Evolutionary conservation across 2,888 invertebrate genomes (phyloP), one percentile per base, ranked within the genome.

Genomic region (Lacanobia wlatinum): DNA sequence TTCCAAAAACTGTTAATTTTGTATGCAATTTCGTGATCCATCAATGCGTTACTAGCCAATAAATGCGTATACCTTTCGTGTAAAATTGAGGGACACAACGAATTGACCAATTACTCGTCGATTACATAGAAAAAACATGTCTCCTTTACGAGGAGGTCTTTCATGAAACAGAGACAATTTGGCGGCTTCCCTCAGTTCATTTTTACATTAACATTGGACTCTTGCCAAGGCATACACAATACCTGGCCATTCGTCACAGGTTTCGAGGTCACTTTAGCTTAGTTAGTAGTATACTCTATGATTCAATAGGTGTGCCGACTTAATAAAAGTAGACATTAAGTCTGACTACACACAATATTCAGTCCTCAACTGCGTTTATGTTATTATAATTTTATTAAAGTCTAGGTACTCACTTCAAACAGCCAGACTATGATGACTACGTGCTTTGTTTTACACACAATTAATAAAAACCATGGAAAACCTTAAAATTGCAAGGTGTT

Each of bases 161-260:
- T 65, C 46, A 74, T 76, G 60, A 67, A 82, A 84, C 82, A 80
- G 80, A 85, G 77, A 85, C 82, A 76, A 84, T 88, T 89, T 88
- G 88, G 88, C 84, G 83, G 80, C 76, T 81, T 87, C 84, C 82
- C 78, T 73, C 73, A 55, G 82, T 83, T 84, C 78, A 87, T 91
- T 92, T 91, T 92, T 89, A 89, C 85, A 86, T 87, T 87, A 88
- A 87, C 86, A 87, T 93, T 95, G 95, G 94, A 89, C 64, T 77
- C 59, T 71, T 90, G 94, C 95, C 95, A 95, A 90, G 69, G 79
- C 70, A 86, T 86, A 89, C 84, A 90, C 90, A 89, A 89, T 91
- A 91, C 90, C 90, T 92, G 89, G 73, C 81, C 76, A 81, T 88
- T 89, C 90, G 89, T 91, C 90, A 90, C 89, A 87, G 87, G 85